A percentile compares a stretch with the other conserved stretches of the same genome.
Evolutionary conservation across 2,113 vertebrate species (phyloP).

Genomic region (Pseudopodoces humilis): DNA sequence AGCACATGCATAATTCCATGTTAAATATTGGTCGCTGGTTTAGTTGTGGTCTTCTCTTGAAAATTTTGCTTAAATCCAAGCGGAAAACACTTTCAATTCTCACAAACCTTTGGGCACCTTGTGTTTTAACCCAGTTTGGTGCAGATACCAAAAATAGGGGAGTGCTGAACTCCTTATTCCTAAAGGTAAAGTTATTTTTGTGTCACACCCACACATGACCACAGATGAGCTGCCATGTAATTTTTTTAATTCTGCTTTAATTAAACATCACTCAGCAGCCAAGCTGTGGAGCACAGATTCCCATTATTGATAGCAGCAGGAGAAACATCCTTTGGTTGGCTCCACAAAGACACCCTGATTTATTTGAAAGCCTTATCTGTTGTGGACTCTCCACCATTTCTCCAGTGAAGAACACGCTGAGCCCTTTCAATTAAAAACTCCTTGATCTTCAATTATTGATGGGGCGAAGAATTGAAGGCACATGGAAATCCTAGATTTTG

Average conservation of each 20-base stretch:
- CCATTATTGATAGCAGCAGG: not conserved
- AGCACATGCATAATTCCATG: rapidly evolving
- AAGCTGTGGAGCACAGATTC: not conserved
- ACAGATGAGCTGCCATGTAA: not conserved
- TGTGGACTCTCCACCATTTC: not conserved
- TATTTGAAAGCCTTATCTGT: not conserved
- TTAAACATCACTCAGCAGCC: not conserved
- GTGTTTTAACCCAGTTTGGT: not conserved
- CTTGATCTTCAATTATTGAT: not conserved
- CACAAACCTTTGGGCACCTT: not conserved
- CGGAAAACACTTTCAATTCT: rapidly evolving
- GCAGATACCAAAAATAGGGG: rapidly evolving
- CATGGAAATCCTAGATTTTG: not conserved
- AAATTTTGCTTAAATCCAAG: not conserved
- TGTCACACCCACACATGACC: not conserved
- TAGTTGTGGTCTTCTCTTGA: rapidly evolving
- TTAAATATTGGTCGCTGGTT: not conserved
- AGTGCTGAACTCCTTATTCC: not conserved
- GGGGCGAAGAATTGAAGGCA: not conserved
- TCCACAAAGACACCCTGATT: not conserved
- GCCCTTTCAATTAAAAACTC: not conserved
- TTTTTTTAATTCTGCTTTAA: not conserved
- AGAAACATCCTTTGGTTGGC: not conserved
- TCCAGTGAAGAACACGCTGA: not conserved
- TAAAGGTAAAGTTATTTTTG: not conserved